Percentiles rank a stretch among this genome's conserved stretches.
Conservation (phyloP, 2,888 invertebrate genomes). For the Ephialtes manifestator region DNA sequence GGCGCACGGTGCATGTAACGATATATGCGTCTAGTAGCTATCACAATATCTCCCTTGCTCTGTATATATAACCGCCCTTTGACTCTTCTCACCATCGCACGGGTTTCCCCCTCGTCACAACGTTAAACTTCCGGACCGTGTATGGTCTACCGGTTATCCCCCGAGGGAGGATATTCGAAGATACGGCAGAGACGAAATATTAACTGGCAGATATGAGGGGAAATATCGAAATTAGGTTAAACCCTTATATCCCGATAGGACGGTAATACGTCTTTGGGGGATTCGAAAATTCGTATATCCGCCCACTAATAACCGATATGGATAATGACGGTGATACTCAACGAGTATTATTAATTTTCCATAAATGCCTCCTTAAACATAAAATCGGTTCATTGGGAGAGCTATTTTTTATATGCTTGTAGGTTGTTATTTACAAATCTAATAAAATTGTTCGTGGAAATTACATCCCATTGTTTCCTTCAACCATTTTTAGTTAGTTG, state of each 20-base stretch:
- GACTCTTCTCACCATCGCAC: background rate
- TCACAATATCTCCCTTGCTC: slow-evolving; percentile 25
- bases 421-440: too few species aligned
- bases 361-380: too few species aligned
- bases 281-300: background rate
- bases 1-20: slow-evolving; percentile 17
- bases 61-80: background rate
- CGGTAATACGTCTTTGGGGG: background rate
- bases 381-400: too few species aligned
- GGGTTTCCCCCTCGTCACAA: background rate
- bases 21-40: background rate
- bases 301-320: background rate
- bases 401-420: too few species aligned
- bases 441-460: too few species aligned
- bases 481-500: too few species aligned
- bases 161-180: slow-evolving; percentile 9
- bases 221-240: slow-evolving; percentile 14
- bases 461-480: too few species aligned
- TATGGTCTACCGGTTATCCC: background rate
- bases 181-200: background rate
- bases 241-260: background rate
- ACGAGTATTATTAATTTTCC: too few species aligned
- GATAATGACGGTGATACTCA: background rate
- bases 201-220: background rate
- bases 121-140: background rate